Evolutionary conservation across 2,888 invertebrate genomes (phyloP).

Genomic region (Poecilobothrus nobilitatus): DNA sequence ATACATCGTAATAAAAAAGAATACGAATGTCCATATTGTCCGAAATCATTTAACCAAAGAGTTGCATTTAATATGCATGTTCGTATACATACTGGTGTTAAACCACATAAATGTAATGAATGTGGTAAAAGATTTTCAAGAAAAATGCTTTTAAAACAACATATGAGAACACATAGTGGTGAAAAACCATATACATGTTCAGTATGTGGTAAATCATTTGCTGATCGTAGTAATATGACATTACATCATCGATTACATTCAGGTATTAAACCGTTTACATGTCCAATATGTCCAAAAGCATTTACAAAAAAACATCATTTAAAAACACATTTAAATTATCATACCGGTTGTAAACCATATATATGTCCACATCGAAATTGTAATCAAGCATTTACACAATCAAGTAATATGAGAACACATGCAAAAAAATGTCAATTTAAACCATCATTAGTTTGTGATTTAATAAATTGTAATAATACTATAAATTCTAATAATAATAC

Average conservation of each 20-base stretch:
- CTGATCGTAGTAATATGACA: conserved; percentile 78
- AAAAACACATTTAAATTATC: conserved; percentile 76
- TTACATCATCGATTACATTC: conserved; percentile 71
- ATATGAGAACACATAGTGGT: conserved; percentile 70
- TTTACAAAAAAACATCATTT: conserved; percentile 81
- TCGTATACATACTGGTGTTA: conserved; percentile 71
- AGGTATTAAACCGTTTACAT: conserved; percentile 67
- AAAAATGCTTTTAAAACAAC: conserved; percentile 77
- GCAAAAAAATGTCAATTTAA: conserved; percentile 61
- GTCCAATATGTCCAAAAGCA: conserved; percentile 54
- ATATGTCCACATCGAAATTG: conserved; percentile 59
- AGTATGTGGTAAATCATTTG: conserved; percentile 73
- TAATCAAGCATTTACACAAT: conserved; percentile 70
- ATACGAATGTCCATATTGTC: conserved; percentile 70
- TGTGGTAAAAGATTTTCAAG: conserved; percentile 72
- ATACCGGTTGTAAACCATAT: conserved; percentile 75
- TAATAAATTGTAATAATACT: not conserved
- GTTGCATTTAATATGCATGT: conserved; percentile 85
- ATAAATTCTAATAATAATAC: not conserved
- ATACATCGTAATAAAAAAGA: conserved; percentile 75
- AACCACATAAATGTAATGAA: conserved; percentile 66
- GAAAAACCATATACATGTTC: conserved; percentile 73
- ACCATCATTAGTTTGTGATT: conserved; percentile 24
- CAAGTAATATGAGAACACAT: conserved; percentile 80
- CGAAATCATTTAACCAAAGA: conserved; percentile 76